Evolutionary conservation across 2,888 invertebrate species (phyloP).

Genomic region (Agapetus fuscipes): DNA sequence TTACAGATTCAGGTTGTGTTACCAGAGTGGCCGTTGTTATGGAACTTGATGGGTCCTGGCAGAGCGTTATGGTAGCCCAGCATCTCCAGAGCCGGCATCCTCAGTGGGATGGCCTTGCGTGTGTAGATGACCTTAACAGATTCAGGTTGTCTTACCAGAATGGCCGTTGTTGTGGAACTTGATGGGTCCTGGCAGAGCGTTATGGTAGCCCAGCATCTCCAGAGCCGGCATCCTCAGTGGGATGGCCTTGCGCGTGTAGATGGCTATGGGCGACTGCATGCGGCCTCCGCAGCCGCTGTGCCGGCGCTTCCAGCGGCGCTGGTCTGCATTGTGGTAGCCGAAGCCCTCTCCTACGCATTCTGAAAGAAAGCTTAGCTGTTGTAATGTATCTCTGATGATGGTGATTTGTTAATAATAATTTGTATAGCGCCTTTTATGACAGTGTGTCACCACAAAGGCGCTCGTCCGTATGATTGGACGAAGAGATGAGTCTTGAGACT

Average conservation of each 20-base stretch:
- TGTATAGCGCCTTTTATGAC: no score
- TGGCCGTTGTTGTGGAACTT: conserved; percentile 60
- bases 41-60: conserved; percentile 50
- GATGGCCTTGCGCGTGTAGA: conserved; percentile 51
- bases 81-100: conserved; percentile 62
- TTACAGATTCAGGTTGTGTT: conserved; percentile 20
- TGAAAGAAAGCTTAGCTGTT: conserved; percentile 20
- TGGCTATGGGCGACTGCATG: conserved; percentile 58
- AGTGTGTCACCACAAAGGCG: no score
- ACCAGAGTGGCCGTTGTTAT: conserved; percentile 68
- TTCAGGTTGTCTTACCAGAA: conserved; percentile 48
- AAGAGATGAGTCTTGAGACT: no score
- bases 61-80: conserved; percentile 61
- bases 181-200: conserved; percentile 53
- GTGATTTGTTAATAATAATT: no score
- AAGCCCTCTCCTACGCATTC: conserved; percentile 33
- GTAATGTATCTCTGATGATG: no score
- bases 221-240: conserved; percentile 59
- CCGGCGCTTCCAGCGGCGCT: conserved; percentile 52
- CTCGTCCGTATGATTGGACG: no score
- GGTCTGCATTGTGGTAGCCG: conserved; percentile 53
- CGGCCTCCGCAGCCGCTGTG: conserved; percentile 54
- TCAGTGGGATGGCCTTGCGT: conserved; percentile 49
- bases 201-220: conserved; percentile 63
- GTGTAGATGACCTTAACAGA: no score